Evolutionary conservation across 2,888 invertebrate genomes (phyloP), one percentile per base, ranked within the genome.

Genomic region (Ectemnius cavifrons): DNA sequence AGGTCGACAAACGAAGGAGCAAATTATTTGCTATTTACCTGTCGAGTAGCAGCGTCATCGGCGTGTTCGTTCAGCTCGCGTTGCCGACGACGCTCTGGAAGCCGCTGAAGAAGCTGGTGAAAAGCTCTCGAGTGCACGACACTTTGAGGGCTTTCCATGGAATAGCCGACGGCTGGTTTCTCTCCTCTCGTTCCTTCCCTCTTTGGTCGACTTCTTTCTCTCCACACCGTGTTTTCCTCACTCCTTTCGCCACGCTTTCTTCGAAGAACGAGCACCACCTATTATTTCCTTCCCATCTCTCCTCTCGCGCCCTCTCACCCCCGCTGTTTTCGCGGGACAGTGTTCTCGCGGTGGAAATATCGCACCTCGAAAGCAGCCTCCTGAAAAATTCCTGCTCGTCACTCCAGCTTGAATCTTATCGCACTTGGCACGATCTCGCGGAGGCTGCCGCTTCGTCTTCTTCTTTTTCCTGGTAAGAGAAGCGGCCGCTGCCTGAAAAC

Each of bases 121-220:
- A 76, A 79, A 76, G 71, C 69, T 76, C 69, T 73, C 59, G 63
- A 27, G 67, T 67, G 63, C 23, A 73, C 67, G 71, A 76, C 69
- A 76, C 76, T 76, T 71, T 62, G 64, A 76, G 71, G 67, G 73
- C 73, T 73, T 73, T 71, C 65, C 73, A 63, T 57, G 67, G 73
- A 78, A 76, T 77, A 67, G 65, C 64, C 71, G 59, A 20, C 73
- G 63, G 75, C 68, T 75, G 49, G 56, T 16, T 70, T 64, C 57
- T 58, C 49, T 57, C 65, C 16, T 52, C 28, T 66, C 49, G 46
- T 61, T 52, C 66, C 67, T 59, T 16, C 47, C 62, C 63, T 14
- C 20, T 46, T 46, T 60, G 46, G 11, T 23, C 66, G 14, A 28
- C 58, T 47, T 61, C 62, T 16, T 28, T 67, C 62, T 49, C 28